Evolutionary conservation across 2,888 invertebrate species (phyloP), one percentile per base, ranked within the genome.

Genomic region (Orchestes rusci): DNA sequence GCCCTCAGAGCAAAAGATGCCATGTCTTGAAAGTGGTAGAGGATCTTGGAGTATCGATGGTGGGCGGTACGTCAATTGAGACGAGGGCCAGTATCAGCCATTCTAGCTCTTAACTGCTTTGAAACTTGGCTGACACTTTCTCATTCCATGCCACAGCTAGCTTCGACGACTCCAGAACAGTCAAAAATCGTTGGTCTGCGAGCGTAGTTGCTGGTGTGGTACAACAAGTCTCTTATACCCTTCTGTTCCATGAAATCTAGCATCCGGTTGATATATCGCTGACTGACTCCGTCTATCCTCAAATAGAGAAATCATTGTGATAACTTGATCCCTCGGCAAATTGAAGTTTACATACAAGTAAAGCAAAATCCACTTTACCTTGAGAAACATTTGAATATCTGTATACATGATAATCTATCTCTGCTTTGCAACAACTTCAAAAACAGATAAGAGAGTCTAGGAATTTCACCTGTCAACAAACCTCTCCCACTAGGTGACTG

Each of bases 141-240:
- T 23, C 23, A 23, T 23, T 23, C 23, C 23, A 10, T 7, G 23
- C 23, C 23, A 10, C 23, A 23, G 23, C 23, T 23, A 23, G 8
- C 23, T 23, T 23, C 23, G 23, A 23, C 23, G 23, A 10, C 5
- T 5, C 5, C 23, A 7, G 23, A 7, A 23, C 7, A 5, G 23
- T 23, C 23, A 23, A 23, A 23, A 23, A 23, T 23, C n/a, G 23
- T 23, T 23, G 23, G 23, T 23, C 23, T 23, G 23, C 23, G 23
- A 10, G 8, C 23, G 23, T 23, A 23, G 23, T 23, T 23, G 23
- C 23, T 23, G 23, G 23, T 10, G 7, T 23, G 23, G 23, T 23
- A 23, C 23, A 7, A 10, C 23, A 7, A 5, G 5, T 23, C 23
- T 23, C 23, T 23, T 23, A 23, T 23, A 23, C 23, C 23, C 23